phyloP scores from a whole-genome alignment of 64 coral and sea anemone species.

The Porites australiensis region DNA sequence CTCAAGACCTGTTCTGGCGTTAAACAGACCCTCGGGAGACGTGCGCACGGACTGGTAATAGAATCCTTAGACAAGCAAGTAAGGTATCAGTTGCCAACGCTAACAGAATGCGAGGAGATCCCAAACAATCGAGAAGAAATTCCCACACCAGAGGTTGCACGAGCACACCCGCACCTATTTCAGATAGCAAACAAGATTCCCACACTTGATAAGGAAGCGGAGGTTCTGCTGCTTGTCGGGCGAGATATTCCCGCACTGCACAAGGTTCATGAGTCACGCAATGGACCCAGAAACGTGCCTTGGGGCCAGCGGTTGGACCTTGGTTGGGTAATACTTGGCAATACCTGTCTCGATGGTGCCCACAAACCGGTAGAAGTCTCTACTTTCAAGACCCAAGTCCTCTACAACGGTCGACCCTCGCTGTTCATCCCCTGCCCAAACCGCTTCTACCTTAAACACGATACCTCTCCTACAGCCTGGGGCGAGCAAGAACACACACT shows the following conservation, averaged over 20 bases:
- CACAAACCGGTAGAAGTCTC: slow-evolving; percentile 4
- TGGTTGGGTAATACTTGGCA: slow-evolving; percentile 30
- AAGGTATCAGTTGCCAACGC: not conserved
- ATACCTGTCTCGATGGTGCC: slow-evolving; percentile 33
- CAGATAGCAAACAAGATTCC: slow-evolving; percentile 29
- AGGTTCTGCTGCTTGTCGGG: not conserved
- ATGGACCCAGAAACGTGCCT: not conserved
- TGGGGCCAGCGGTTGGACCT: slow-evolving; percentile 5
- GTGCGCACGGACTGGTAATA: slow-evolving; percentile 24
- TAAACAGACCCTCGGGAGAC: slow-evolving; percentile 20
- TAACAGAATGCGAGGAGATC: slow-evolving; percentile 9
- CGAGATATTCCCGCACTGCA: not conserved
- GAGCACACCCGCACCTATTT: not conserved
- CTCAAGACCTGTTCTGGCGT: slow-evolving; percentile 38
- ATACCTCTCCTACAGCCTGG: not conserved
- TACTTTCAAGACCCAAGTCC: not conserved
- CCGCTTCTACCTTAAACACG: slow-evolving; percentile 10
- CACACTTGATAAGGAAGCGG: not conserved
- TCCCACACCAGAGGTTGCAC: slow-evolving; percentile 21
- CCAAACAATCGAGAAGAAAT: slow-evolving; percentile 4
- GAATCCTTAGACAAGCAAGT: not conserved
- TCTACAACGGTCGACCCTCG: not conserved
- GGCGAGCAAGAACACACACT: not conserved
- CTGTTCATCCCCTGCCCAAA: not conserved
- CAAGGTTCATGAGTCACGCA: not conserved